These are phyloP conservation scores for Ameiurus melas DNA, from an alignment of 2,113 vertebrate species.

Conservation along the genomic window DNA sequence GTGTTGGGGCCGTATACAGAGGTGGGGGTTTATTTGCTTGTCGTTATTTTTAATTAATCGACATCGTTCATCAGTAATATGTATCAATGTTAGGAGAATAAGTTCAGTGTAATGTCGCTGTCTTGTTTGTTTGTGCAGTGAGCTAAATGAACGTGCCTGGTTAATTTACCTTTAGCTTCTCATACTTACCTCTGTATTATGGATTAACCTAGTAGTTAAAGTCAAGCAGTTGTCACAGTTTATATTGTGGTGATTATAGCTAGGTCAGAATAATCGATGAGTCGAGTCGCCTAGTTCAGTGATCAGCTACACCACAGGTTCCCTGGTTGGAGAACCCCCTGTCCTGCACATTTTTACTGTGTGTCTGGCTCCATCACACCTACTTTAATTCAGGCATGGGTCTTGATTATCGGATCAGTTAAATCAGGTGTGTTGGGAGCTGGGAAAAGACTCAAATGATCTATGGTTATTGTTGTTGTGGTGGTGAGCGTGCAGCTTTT, in stretches of 20 bases:
- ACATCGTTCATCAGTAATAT: neutral
- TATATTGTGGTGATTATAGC: neutral
- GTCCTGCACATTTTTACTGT: neutral
- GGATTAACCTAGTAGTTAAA: neutral
- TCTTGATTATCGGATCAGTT: neutral
- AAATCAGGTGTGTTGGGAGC: neutral
- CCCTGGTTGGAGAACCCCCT: neutral
- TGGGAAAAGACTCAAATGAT: neutral
- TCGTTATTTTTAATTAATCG: neutral
- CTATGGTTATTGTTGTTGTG: neutral
- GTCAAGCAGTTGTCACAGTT: neutral
- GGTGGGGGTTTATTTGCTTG: slow-evolving; percentile 65
- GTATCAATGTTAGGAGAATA: neutral
- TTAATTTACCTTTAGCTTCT: neutral
- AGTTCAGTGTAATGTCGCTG: neutral
- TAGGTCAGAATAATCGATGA: neutral
- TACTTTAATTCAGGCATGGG: neutral
- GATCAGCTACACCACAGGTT: neutral
- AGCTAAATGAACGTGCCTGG: neutral
- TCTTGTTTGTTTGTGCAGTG: neutral
- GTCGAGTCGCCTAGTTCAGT: neutral
- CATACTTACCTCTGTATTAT: neutral
- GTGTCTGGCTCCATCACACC: neutral
- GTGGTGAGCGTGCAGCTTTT: neutral
- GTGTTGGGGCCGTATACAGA: slow-evolving; percentile 72